A percentile compares a stretch with the other conserved stretches of the same genome.
Evolutionary conservation across 2,797 vertebrate species (phyloP).

Genomic region (Ctenochaetus hawaiiensis): DNA sequence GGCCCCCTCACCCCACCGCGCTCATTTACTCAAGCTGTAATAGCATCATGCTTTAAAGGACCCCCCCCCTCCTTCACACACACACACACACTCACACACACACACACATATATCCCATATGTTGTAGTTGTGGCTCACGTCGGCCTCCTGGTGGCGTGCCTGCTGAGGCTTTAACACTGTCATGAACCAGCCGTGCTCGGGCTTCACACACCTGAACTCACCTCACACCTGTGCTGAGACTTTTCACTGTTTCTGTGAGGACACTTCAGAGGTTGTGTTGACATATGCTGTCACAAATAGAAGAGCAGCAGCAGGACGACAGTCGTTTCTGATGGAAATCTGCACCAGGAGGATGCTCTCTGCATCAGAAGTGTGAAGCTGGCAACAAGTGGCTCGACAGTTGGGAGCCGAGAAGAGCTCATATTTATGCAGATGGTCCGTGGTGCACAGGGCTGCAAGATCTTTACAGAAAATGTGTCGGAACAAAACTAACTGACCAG

Average conservation of each 20-base stretch:
- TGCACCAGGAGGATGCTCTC: background rate
- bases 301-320: background rate
- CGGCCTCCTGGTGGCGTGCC: conserved; percentile 10
- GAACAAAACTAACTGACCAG: background rate
- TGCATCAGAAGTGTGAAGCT: background rate
- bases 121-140: conserved; percentile 47
- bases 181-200: conserved; percentile 32
- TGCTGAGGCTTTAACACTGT: conserved; percentile 44
- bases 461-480: background rate
- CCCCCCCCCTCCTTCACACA: background rate
- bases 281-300: background rate
- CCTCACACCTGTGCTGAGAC: conserved; percentile 7
- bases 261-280: background rate
- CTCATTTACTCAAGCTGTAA: conserved; percentile 57
- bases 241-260: background rate
- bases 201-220: conserved; percentile 18
- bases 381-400: background rate
- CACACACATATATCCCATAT: no score
- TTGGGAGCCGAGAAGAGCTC: background rate
- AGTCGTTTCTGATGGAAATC: conserved; percentile 1
- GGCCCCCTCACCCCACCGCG: conserved; percentile 56
- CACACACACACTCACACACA: conserved; percentile 9
- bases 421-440: background rate
- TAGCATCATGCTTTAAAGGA: conserved; percentile 40
- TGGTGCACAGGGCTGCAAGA: background rate